Evolutionary conservation across 2,888 invertebrate genomes (phyloP).

Genomic region (Abrostola tripartita): DNA sequence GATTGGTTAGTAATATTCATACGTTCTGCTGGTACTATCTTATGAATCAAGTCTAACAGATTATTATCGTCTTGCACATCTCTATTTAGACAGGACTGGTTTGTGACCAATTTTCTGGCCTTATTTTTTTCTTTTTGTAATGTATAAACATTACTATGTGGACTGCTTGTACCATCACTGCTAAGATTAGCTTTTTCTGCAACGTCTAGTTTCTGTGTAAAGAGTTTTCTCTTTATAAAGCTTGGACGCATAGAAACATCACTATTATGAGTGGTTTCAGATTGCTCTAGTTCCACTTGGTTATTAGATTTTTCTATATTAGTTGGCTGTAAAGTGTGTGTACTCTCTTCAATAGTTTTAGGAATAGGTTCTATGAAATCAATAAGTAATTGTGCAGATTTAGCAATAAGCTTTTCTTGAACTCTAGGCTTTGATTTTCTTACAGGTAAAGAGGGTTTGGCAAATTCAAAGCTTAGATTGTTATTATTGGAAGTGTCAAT

Average conservation of each 20-base stretch:
- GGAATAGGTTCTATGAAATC: conserved; percentile 38
- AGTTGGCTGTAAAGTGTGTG: conserved; percentile 16
- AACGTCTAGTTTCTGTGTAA: conserved; percentile 79
- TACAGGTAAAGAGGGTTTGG: conserved; percentile 69
- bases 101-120: conserved; percentile 75
- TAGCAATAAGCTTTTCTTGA: conserved; percentile 64
- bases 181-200: conserved; percentile 70
- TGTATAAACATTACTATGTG: conserved; percentile 68
- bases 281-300: conserved; percentile 30
- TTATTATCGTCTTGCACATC: conserved; percentile 74
- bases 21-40: conserved; percentile 77
- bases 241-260: conserved; percentile 78
- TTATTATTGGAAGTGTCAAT: conserved; percentile 28
- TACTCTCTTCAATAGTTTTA: conserved; percentile 8
- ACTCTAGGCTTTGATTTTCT: conserved; percentile 60
- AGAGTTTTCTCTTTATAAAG: conserved; percentile 82
- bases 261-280: conserved; percentile 51
- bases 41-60: conserved; percentile 79
- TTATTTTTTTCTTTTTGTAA: conserved; percentile 74
- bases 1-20: conserved; percentile 72
- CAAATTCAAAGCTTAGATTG: conserved; percentile 69
- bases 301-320: conserved; percentile 36
- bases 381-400: conserved; percentile 58
- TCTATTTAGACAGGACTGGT: conserved; percentile 76
- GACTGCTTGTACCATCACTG: conserved; percentile 70